A percentile compares a stretch with the other conserved stretches of the same genome.
These are phyloP conservation scores for Bradysia coprophila DNA, from an alignment of 1,140 invertebrate genomes.

Conservation along the genomic window DNA sequence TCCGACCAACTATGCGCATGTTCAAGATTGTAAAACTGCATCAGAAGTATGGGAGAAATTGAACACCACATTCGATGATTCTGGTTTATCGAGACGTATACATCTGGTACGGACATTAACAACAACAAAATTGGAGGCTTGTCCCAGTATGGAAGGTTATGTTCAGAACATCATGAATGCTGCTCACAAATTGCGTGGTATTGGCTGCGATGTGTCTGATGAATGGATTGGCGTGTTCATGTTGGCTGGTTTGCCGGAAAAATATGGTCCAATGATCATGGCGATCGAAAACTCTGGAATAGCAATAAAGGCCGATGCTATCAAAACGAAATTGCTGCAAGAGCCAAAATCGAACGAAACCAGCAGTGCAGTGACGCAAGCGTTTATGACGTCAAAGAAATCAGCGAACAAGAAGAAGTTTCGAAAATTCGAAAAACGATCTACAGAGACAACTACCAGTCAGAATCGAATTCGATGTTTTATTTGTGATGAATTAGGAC, in stretches of 20 bases:
- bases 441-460: neutral
- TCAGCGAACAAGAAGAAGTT: no score
- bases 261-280: slow-evolving; percentile 21
- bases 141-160: slow-evolving; percentile 15
- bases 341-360: slow-evolving; percentile 4
- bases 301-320: neutral
- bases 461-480: slow-evolving; percentile 4
- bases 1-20: slow-evolving; percentile 14
- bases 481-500: slow-evolving; percentile 5
- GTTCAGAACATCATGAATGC: slow-evolving; percentile 11
- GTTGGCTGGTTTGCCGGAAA: slow-evolving; percentile 16
- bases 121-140: slow-evolving; percentile 12
- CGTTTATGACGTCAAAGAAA: slow-evolving; percentile 2
- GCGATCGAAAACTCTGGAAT: neutral
- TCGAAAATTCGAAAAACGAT: no score
- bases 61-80: slow-evolving; percentile 14
- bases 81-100: slow-evolving; percentile 17
- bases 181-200: neutral
- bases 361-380: neutral
- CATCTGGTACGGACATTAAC: slow-evolving; percentile 13
- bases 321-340: no score
- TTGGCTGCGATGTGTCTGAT: slow-evolving; percentile 7
- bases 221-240: slow-evolving; percentile 18
- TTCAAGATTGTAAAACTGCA: slow-evolving; percentile 8
- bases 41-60: slow-evolving; percentile 14